These are phyloP conservation scores for Catalaphyllia jardinei DNA, from an alignment of 64 coral and sea anemone genomes.

Conservation along the genomic window DNA sequence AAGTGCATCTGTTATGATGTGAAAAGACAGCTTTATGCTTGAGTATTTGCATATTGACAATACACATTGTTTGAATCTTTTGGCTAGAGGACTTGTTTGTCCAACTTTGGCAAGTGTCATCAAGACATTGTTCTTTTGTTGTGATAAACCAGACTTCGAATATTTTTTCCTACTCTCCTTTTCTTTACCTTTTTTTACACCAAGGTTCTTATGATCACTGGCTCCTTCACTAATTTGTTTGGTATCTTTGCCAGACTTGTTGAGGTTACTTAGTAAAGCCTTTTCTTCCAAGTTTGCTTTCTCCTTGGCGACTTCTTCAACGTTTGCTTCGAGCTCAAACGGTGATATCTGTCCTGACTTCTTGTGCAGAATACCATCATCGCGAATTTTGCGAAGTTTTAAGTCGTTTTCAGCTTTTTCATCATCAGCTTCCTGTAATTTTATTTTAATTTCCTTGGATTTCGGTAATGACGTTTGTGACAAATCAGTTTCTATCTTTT, in stretches of 20 bases:
- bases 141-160: background rate
- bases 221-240: background rate
- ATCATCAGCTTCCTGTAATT: background rate
- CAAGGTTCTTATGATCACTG: background rate
- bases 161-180: background rate
- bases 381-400: background rate
- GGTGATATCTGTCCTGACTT: background rate
- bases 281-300: background rate
- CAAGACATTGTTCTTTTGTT: slow-evolving; percentile 39
- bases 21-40: slow-evolving; percentile 16
- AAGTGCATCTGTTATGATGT: slow-evolving; percentile 29
- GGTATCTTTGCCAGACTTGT: background rate
- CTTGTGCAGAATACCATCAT: background rate
- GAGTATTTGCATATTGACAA: slow-evolving; percentile 40
- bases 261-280: background rate
- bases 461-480: background rate
- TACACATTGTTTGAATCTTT: slow-evolving; percentile 32
- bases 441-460: background rate
- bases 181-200: background rate
- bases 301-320: background rate
- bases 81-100: slow-evolving; percentile 25
- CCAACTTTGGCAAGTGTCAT: slow-evolving; percentile 43
- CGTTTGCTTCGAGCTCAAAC: background rate
- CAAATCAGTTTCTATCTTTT: background rate
- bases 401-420: slow-evolving; percentile 20